Base-by-base conservation (phyloP, 2,113 vertebrate genomes). In the Colossoma macropomum region DNA sequence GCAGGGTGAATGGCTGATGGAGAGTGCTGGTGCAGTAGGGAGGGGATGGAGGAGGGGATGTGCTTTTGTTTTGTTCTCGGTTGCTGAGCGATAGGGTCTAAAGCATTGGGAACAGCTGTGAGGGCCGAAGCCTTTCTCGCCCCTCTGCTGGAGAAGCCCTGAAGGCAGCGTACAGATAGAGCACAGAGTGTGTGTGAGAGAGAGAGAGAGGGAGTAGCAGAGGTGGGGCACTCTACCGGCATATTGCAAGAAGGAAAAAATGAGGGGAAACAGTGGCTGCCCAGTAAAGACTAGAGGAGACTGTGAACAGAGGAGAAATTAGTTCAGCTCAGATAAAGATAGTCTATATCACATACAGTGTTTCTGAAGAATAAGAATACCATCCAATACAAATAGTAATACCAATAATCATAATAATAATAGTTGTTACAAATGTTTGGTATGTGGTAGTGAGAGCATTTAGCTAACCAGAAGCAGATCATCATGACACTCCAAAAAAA, bases 51-150 rank as follows among this genome's bases (percentile, higher is more conserved):
- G 76, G 81, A 85, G 82, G 83, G 90, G 88, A 87, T 86, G 85
- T 89, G 92, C 92, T 91, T 93, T 94, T 94, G 93, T 94, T 93
- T 94, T 92, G 91, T 82, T 92, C 87, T 91, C 85, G 84, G 94
- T 94, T 94, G 93, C 93, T 85, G 92, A 92, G 93, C 90, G 91
- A 94, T 91, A 91, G 91, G 79, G 88, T 84, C 87, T 84, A 84
- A 87, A 88, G 88, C 88, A 88, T 87, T 87, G 75, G 81, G 92
- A 94, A 93, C 94, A 95, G 94, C 94, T 95, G 94, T 91, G 91
- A 92, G 92, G 92, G 92, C 88, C 89, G 89, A 92, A 92, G 92
- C 92, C 90, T 92, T 94, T 94, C 93, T 93, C 92, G 91, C 90
- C 91, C 92, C 92, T 92, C 91, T 92, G 92, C 89, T 88, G 82